Conservation (phyloP, 2,888 invertebrate species). For the Cenopis cana region DNA sequence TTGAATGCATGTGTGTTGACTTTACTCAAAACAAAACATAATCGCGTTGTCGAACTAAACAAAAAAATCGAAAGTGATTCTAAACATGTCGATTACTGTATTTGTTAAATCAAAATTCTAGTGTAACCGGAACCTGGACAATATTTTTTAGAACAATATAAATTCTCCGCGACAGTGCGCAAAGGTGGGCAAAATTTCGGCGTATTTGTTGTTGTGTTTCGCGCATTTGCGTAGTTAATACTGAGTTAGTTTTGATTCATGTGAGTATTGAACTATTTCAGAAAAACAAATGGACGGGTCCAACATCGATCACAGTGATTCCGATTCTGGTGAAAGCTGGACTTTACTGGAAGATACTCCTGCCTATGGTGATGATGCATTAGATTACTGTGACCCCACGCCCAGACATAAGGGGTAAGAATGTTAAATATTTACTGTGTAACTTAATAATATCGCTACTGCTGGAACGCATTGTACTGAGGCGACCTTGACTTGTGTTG, state of each 20-base stretch:
- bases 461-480: slow-evolving; percentile 10
- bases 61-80: slow-evolving; percentile 55
- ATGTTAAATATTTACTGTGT: slow-evolving; percentile 5
- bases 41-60: slow-evolving; percentile 55
- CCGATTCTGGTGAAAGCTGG: slow-evolving; percentile 84
- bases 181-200: slow-evolving; percentile 54
- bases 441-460: neutral
- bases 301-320: slow-evolving; percentile 74
- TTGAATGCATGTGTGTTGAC: slow-evolving; percentile 26
- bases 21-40: slow-evolving; percentile 50
- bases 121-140: slow-evolving; percentile 57
- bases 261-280: slow-evolving; percentile 44
- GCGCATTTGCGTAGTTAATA: slow-evolving; percentile 36
- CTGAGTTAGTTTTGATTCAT: slow-evolving; percentile 38
- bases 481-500: slow-evolving; percentile 39
- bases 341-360: slow-evolving; percentile 72
- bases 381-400: slow-evolving; percentile 57
- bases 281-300: slow-evolving; percentile 71
- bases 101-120: slow-evolving; percentile 62
- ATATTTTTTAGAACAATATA: slow-evolving; percentile 52
- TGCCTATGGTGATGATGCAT: slow-evolving; percentile 60
- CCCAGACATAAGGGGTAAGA: slow-evolving; percentile 58
- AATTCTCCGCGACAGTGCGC: slow-evolving; percentile 54
- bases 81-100: slow-evolving; percentile 59
- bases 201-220: slow-evolving; percentile 45